A percentile compares a stretch with the other conserved stretches of the same genome.
Evolutionary conservation across 1,140 invertebrate genomes (phyloP).

Genomic region (Pseudomyrmex flavicornis): DNA sequence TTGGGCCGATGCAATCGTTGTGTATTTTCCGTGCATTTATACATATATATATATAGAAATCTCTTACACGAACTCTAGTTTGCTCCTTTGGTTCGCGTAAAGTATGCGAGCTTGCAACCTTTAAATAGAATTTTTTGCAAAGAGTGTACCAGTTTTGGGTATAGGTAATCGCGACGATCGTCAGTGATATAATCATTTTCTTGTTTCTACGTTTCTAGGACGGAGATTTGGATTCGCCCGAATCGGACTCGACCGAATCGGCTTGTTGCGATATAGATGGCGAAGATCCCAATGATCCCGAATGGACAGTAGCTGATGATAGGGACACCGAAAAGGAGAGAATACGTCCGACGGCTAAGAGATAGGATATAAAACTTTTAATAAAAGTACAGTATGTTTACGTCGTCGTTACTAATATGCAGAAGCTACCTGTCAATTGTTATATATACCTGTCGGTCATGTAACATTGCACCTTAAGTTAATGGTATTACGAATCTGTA

Average conservation of each 20-base stretch:
- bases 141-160: conserved; percentile 39
- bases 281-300: conserved; percentile 93
- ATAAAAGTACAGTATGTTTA: conserved; percentile 77
- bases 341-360: conserved; percentile 84
- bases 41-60: conserved; percentile 19
- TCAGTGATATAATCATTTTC: conserved; percentile 48
- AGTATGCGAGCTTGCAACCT: conserved; percentile 63
- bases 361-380: conserved; percentile 83
- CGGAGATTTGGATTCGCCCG: conserved; percentile 82
- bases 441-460: conserved; percentile 83
- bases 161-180: conserved; percentile 7
- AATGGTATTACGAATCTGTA: conserved; percentile 84
- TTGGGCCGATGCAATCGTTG: conserved; percentile 44
- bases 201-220: conserved; percentile 77
- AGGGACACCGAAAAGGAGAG: conserved; percentile 83
- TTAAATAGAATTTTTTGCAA: conserved; percentile 66
- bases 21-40: conserved; percentile 45
- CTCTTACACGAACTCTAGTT: conserved; percentile 57
- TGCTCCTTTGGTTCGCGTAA: conserved; percentile 65
- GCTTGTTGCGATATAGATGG: conserved; percentile 86
- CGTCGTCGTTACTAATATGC: conserved; percentile 78
- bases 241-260: conserved; percentile 88
- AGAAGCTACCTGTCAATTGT: conserved; percentile 84
- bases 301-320: conserved; percentile 88
- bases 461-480: conserved; percentile 84